Percentiles rank a stretch among this genome's conserved stretches.
Conservation (phyloP, 2,888 invertebrate genomes). For the Gandaritis pyraliata region DNA sequence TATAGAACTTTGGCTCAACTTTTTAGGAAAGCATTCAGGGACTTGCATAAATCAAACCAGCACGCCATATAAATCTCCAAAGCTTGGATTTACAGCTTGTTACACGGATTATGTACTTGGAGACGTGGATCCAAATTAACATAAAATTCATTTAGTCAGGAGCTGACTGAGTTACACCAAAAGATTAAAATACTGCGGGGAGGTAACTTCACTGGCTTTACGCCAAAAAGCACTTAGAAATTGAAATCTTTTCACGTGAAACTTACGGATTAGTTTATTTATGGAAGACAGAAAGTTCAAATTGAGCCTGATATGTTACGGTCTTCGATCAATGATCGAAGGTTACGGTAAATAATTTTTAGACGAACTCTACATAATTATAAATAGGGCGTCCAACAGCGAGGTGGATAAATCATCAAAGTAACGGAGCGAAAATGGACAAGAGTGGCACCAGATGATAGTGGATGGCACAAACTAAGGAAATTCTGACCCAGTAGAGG, state of each 20-base stretch:
- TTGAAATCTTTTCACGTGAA: conserved; percentile 15
- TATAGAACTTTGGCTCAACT: conserved; percentile 4
- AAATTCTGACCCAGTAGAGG: no score
- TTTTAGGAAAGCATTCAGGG: conserved; percentile 2
- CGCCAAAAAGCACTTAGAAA: conserved; percentile 21
- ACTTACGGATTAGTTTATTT: conserved; percentile 1
- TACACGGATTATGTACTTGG: conserved; percentile 23
- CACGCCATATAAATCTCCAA: conserved; percentile 22
- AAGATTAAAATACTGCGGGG: conserved; percentile 33
- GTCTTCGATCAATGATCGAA: no score
- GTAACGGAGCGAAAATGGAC: no score
- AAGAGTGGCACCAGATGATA: no score
- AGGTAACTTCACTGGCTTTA: conserved; percentile 29
- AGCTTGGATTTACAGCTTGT: conserved; percentile 21
- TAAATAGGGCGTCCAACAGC: no score
- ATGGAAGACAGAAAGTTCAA: not conserved
- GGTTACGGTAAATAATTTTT: no score
- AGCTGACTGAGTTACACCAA: conserved; percentile 27
- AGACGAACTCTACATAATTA: no score
- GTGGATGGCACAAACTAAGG: no score
- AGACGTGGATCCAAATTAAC: conserved; percentile 31
- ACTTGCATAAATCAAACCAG: conserved; percentile 17
- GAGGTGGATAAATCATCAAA: no score
- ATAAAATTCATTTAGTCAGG: conserved; percentile 40
- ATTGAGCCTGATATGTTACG: not conserved